phyloP scores from a whole-genome alignment of 2,888 invertebrate species.

The Pristionchus arcanus region DNA sequence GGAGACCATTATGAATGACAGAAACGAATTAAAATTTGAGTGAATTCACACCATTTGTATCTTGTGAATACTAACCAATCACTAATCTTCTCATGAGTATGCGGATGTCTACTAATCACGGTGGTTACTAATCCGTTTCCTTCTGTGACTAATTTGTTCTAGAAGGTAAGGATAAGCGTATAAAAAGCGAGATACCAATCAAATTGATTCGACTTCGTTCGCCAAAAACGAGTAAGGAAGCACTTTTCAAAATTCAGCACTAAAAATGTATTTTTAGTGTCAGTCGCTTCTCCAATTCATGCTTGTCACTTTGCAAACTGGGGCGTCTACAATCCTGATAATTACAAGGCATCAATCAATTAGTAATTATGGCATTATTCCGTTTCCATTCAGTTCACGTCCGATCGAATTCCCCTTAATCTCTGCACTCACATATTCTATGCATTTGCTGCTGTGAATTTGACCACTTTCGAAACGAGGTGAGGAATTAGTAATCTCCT shows the following conservation, averaged over 20 bases:
- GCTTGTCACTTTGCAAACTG: constrained; percentile 12
- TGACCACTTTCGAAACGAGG: constrained; percentile 32
- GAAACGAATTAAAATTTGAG: neutral
- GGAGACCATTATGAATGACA: neutral
- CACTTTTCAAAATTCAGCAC: neutral
- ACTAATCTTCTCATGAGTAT: neutral
- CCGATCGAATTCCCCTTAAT: neutral
- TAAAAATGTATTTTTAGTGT: neutral
- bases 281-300: neutral
- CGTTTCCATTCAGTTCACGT: neutral
- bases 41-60: neutral
- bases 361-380: neutral
- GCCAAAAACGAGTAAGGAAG: neutral
- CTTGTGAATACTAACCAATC: neutral
- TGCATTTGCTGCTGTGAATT: constrained; percentile 41
- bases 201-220: neutral
- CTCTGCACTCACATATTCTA: constrained; percentile 53
- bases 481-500: neutral
- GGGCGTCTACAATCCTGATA: neutral
- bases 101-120: neutral
- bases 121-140: neutral
- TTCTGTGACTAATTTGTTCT: neutral
- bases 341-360: neutral
- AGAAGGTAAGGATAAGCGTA: neutral
- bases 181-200: neutral